Conservation (phyloP, 2,113 vertebrate species). For the Noctilio leporinus region DNA sequence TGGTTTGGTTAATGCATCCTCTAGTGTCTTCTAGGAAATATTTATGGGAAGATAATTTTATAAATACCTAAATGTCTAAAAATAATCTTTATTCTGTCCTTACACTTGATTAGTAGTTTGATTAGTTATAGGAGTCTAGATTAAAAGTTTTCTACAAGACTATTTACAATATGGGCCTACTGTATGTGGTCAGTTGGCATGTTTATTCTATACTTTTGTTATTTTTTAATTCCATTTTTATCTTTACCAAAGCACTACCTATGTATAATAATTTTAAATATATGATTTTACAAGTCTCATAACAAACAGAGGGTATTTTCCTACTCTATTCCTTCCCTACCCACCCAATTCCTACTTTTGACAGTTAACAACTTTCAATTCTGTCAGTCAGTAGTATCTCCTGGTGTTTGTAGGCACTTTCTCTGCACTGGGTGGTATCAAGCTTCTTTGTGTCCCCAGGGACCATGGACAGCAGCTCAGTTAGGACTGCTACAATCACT, state of each 20-base stretch:
- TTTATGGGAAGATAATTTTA: neutral
- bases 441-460: neutral
- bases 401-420: neutral
- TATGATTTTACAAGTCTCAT: neutral
- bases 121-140: neutral
- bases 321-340: neutral
- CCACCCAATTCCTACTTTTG: neutral
- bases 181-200: neutral
- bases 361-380: neutral
- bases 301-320: neutral
- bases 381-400: neutral
- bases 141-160: neutral
- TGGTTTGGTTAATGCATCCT: neutral
- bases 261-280: neutral
- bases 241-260: neutral
- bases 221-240: neutral
- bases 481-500: accelerated
- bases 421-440: neutral
- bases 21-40: neutral
- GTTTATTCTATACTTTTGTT: neutral
- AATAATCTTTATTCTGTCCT: neutral
- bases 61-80: neutral
- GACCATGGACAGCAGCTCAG: neutral
- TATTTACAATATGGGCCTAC: neutral
- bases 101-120: neutral